Conservation (phyloP, 2,888 invertebrate species). For the Melieria picta region DNA sequence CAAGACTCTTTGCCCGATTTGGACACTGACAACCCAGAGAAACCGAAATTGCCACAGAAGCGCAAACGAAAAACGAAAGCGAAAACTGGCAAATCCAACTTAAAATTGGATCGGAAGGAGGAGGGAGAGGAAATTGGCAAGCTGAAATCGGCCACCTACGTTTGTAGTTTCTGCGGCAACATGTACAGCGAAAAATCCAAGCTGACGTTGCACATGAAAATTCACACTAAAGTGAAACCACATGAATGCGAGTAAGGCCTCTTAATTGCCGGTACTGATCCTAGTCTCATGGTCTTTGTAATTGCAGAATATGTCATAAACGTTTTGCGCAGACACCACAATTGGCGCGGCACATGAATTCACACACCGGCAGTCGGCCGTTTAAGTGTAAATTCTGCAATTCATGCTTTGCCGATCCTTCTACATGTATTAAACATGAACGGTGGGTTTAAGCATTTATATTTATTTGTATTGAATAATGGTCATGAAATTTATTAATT, state of each 20-base stretch:
- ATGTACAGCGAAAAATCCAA: slow-evolving; percentile 55
- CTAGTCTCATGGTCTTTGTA: slow-evolving; percentile 2
- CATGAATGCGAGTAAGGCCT: slow-evolving; percentile 61
- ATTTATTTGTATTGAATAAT: not conserved
- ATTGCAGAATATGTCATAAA: slow-evolving; percentile 58
- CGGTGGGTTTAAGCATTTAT: slow-evolving; percentile 45
- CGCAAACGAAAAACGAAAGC: not conserved
- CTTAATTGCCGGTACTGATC: not conserved
- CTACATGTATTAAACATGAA: slow-evolving; percentile 63
- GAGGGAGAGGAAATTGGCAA: too few relatives aligned
- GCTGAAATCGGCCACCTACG: slow-evolving; percentile 40
- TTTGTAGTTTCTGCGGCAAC: slow-evolving; percentile 59
- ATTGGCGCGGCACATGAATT: slow-evolving; percentile 58
- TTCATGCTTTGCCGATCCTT: slow-evolving; percentile 62
- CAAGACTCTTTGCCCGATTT: too few relatives aligned
- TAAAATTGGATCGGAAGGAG: too few relatives aligned
- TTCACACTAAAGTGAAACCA: slow-evolving; percentile 56
- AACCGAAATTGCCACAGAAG: not conserved
- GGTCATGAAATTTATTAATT: too few relatives aligned
- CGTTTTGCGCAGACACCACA: slow-evolving; percentile 61
- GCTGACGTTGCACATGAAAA: slow-evolving; percentile 56
- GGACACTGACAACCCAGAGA: not conserved
- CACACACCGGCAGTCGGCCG: slow-evolving; percentile 51
- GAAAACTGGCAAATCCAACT: not conserved
- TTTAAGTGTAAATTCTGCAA: slow-evolving; percentile 61